Percentiles rank a stretch among this genome's conserved stretches.
These are phyloP conservation scores for Drosophila falleni DNA, from an alignment of 2,888 invertebrate genomes.

Conservation along the genomic window DNA sequence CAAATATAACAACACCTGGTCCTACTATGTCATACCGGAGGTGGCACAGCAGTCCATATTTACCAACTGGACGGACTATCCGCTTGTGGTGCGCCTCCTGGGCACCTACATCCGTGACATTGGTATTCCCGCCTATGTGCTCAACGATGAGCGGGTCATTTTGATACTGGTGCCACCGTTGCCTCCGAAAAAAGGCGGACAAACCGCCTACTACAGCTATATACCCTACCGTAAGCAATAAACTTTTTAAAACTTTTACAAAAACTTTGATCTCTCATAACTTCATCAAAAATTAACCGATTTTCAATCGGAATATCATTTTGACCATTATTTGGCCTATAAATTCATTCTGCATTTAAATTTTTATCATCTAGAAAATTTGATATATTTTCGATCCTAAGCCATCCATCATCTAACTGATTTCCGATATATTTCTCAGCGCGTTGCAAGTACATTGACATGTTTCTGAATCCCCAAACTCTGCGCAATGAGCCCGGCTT, in stretches of 20 bases:
- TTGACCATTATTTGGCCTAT: no score
- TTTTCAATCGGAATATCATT: no score
- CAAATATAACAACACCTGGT: constrained; percentile 78
- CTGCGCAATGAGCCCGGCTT: constrained; percentile 86
- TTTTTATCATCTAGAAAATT: no score
- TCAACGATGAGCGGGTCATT: constrained; percentile 79
- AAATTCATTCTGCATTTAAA: no score
- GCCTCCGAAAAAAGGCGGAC: constrained; percentile 80
- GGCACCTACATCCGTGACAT: constrained; percentile 83
- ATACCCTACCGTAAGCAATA: constrained; percentile 79
- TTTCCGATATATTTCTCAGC: constrained; percentile 82
- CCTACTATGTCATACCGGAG: constrained; percentile 84
- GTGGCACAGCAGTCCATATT: constrained; percentile 82
- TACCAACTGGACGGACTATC: constrained; percentile 81
- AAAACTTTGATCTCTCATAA: no score
- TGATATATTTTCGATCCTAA: no score
- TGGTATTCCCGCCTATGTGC: constrained; percentile 81
- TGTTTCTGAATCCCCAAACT: constrained; percentile 87
- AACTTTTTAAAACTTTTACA: no score
- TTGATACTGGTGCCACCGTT: constrained; percentile 83
- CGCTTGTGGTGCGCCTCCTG: constrained; percentile 79
- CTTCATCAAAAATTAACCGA: no score
- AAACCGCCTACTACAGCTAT: constrained; percentile 82
- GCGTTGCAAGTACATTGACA: constrained; percentile 88
- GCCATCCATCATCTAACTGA: no score